Evolutionary conservation across 92 coral and sea anemone species (phyloP), one percentile per base, ranked within the genome.

Genomic region (Galaxea fascicularis): DNA sequence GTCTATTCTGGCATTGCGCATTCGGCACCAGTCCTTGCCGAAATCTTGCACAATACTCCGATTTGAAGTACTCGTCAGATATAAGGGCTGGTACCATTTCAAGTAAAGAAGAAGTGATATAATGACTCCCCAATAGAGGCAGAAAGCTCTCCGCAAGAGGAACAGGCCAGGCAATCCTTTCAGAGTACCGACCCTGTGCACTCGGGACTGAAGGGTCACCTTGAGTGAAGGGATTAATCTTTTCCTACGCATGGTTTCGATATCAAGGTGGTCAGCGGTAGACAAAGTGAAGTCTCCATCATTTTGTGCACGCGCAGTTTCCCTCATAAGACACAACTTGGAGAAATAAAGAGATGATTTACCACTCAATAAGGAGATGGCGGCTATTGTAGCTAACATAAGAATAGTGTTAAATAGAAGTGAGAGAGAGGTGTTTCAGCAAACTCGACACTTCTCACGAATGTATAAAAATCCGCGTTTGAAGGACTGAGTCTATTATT

Each of bases 121-220:
- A 24, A 91, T 92, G 8, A 91, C 79, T n/a, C 85, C 85, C 98
- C 98, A 94, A 71, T 86, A 94, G 73, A 94, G 63, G 47, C 95
- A 94, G 49, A 94, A 91, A 3, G 90, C 88, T 60, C 98, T 86
- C 28, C 93, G 91, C 8, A 94, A 83, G 35, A 94, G 74, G 49
- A 94, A 94, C 66, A 94, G 82, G 8, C 98, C 86, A 26, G 98
- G 98, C 22, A 94, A 57, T 24, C 98, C 95, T 67, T 91, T 94
- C 10, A 94, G 87, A 0, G 97, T 89, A 3, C 86, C 86, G 12
- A 82, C 78, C 73, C 30, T 82, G 44, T 24, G 77, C 22, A 71
- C 60, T 16, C 78, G 77, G 25, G 69, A 29, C 58, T 69, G 56
- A 25, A 82, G 52, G 0, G 59, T 54, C 17, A 29, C 26, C 65